These are phyloP conservation scores for Albula glossodonta DNA, from an alignment of 2,113 vertebrate species.

Conservation along the genomic window DNA sequence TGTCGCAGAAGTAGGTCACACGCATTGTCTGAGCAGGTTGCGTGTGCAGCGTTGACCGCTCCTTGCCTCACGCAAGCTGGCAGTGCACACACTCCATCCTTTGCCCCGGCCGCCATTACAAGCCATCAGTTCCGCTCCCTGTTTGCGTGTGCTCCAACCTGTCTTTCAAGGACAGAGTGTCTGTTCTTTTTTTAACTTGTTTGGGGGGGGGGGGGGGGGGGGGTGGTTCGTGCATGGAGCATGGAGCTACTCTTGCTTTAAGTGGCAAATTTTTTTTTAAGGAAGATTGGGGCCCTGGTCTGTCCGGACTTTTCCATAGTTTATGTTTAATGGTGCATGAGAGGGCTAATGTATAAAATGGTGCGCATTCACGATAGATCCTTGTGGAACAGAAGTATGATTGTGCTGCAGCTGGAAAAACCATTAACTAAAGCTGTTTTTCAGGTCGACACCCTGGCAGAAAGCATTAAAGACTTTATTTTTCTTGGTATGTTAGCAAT, in stretches of 20 bases:
- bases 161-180: background rate
- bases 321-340: conserved; percentile 28
- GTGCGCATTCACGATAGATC: background rate
- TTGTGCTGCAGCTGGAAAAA: conserved; percentile 24
- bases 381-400: background rate
- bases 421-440: conserved; percentile 27
- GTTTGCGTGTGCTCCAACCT: background rate
- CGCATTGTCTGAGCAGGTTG: conserved; percentile 4
- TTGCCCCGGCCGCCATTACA: background rate
- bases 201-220: background rate
- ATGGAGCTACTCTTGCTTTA: background rate
- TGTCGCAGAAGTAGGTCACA: background rate
- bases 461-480: background rate
- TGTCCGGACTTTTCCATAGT: conserved; percentile 3
- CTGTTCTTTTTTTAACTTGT: background rate
- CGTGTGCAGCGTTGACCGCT: background rate
- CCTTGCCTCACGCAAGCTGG: background rate
- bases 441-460: conserved; percentile 11
- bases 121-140: background rate
- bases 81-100: background rate
- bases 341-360: conserved; percentile 27
- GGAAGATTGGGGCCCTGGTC: background rate
- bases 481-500: background rate
- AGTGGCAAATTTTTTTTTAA: background rate
- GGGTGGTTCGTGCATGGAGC: background rate